Base-by-base conservation (phyloP, 2,113 vertebrate genomes). In the Ciconia stormi region DNA sequence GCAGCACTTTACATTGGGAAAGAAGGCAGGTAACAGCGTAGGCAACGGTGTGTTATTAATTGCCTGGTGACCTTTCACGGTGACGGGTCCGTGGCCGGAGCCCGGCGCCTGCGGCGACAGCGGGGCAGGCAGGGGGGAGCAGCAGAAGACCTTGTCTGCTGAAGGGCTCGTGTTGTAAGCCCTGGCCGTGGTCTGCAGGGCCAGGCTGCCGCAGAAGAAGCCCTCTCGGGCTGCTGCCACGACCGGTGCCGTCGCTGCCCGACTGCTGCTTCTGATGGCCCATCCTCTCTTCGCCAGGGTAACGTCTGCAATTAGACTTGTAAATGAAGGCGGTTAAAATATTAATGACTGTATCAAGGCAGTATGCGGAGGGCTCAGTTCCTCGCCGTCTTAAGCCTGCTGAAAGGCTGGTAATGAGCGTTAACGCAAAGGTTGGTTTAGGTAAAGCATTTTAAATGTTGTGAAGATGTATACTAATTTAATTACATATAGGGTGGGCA, bases 241-340 rank as follows among this genome's bases (percentile, higher is more conserved):
- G 1, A 55, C 15, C 1, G 3, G 26, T 49, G 53, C 70, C 32
- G 4, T 26, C 4, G 3, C 44, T 80, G 65, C 62, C 34, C 2
- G 6, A 16, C 25, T 32, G 38, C 40, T 8, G 10, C 69, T 77
- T 6, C 55, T 50, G 69, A 32, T 36, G 81, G 18, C 23, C 73
- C 44, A 3, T 52, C 29, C 62, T 46, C 49, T 91, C 50, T 40
- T 13, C 81, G 79, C 67, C 16, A 20, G 66, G 88, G 71, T 36
- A 27, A 55, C 30, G 40, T 67, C 65, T 46, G 76, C 71, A 30
- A 47, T 84, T 78, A 44, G 77, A 56, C 83, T 93, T 81, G 90
- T 47, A 90, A 93, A 97, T n/a, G 66, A 96, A 66, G 89, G 87
- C 5, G 9, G 27, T 13, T 96, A 29, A 91, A 97, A 85, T 94